Evolutionary conservation across 2,888 invertebrate species (phyloP), one percentile per base, ranked within the genome.

Genomic region (Corbicula japonica): DNA sequence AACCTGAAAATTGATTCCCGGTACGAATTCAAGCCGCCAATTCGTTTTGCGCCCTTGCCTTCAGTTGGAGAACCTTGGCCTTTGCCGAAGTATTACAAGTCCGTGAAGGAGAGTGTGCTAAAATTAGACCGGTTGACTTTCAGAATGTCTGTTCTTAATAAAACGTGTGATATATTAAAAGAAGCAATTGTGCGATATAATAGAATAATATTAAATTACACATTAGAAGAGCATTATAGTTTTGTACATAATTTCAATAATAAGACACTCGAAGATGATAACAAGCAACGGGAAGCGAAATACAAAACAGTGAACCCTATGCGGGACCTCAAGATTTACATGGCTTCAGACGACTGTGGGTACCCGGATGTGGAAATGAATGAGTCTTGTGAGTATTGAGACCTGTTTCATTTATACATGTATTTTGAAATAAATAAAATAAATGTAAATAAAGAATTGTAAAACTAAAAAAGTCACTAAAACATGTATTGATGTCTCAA

Each of bases 151-250:
- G 68, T 80, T 15, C 41, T 74, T 23, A 84, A 83, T 94, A 94
- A 94, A 60, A 93, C 92, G 8, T 96, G 96, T 88, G 94, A 94
- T 66, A 93, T 95, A 52, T 88, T 96, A n/a, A 93, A 94, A 46
- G 92, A 94, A 44, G 95, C 96, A 0, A 85, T 95, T 8, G 86
- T 89, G 58, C 93, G 96, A 44, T 96, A 96, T 85, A 92, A 91
- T 72, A 88, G 91, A 2, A 93, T 94, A 15, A 94, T 95, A 56
- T 89, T 91, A 26, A 69, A 77, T n/a, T 75, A 68, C 38, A 63
- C 80, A 0, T 46, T 76, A 8, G 83, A 83, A 32, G 86, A 87
- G 8, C 76, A 76, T 38, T 86, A 85, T 60, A 68, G 76, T 58
- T 80, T 80, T 58, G 34, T 82, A 18, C 76, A 77, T 46, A 80